Evolutionary conservation across 2,113 vertebrate species (phyloP).

Genomic region (Ibidorhyncha struthersii): DNA sequence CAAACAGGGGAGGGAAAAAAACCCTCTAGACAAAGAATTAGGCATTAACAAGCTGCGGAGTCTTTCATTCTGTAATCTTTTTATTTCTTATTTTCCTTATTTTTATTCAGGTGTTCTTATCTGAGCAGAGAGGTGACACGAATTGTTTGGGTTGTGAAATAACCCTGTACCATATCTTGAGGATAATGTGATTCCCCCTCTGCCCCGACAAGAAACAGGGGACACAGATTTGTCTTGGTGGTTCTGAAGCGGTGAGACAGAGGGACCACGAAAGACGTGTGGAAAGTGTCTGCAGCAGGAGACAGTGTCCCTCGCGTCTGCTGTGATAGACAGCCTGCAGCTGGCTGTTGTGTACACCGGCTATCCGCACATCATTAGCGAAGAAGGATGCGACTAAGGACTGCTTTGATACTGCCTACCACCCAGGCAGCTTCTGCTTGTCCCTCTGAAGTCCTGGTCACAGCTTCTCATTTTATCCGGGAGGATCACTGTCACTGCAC

Average conservation of each 20-base stretch:
- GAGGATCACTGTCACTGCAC: background rate
- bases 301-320: background rate
- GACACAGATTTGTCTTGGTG: background rate
- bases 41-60: background rate
- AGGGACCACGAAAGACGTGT: background rate
- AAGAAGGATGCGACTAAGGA: background rate
- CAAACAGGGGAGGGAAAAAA: background rate
- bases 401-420: accelerated
- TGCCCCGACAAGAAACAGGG: background rate
- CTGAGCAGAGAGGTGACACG: background rate
- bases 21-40: background rate
- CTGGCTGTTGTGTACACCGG: accelerated
- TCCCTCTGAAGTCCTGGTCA: background rate
- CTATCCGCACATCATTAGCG: background rate
- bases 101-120: background rate
- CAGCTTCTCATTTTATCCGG: background rate
- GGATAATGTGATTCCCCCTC: background rate
- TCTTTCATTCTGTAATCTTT: background rate
- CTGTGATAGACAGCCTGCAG: background rate
- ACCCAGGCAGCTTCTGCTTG: background rate
- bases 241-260: background rate
- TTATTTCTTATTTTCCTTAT: background rate
- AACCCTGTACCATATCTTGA: background rate
- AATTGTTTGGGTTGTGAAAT: background rate
- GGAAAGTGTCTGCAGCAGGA: background rate